Percentiles rank a stretch among this genome's conserved stretches.
phyloP scores from a whole-genome alignment of 1,140 invertebrate genomes.

The Oryctes rhinoceros region DNA sequence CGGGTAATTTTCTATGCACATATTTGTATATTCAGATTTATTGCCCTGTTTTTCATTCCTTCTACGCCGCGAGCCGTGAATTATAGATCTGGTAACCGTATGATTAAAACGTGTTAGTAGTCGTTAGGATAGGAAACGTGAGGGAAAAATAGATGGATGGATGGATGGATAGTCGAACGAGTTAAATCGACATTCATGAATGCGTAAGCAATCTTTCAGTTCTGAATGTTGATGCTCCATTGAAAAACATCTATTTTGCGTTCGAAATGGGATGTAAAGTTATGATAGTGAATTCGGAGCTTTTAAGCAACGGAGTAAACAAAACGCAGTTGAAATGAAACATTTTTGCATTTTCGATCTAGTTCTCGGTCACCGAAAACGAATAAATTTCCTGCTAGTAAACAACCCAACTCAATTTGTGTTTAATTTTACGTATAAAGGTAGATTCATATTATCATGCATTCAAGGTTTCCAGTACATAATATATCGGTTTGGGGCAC shows the following conservation, averaged over 20 bases:
- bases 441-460: too few relatives aligned
- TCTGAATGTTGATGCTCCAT: background rate
- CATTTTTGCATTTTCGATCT: too few relatives aligned
- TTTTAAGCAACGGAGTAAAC: background rate
- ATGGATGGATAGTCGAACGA: background rate
- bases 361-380: too few relatives aligned
- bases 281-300: background rate
- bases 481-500: too few relatives aligned
- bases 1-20: slow-evolving; percentile 30
- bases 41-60: slow-evolving; percentile 23
- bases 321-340: too few relatives aligned
- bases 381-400: too few relatives aligned
- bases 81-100: slow-evolving; percentile 8
- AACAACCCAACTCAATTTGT: too few relatives aligned
- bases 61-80: slow-evolving; percentile 18
- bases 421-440: too few relatives aligned
- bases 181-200: background rate
- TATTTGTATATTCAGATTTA: slow-evolving; percentile 37
- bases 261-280: slow-evolving; percentile 16
- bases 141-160: background rate
- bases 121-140: background rate
- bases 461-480: too few relatives aligned
- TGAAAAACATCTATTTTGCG: background rate
- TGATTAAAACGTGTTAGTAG: slow-evolving; percentile 27
- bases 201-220: slow-evolving; percentile 1